Base-by-base conservation (phyloP, 2,888 invertebrate genomes). In the Megastigmus dorsalis region DNA sequence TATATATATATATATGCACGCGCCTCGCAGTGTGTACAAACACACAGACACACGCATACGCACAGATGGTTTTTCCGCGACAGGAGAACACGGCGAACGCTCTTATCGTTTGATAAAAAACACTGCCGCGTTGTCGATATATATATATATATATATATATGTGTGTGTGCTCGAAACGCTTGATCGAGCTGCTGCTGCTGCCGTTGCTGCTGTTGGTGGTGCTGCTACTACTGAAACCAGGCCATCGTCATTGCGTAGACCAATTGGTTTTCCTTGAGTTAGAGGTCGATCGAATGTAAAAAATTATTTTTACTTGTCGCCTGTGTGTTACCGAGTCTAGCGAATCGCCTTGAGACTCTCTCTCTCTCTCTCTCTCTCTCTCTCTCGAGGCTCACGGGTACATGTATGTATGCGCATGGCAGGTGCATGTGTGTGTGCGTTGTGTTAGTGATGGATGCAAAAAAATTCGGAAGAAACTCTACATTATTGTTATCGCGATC, bases 171-270 rank as follows among this genome's bases (percentile, higher is more conserved):
- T 60, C 45, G 60, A 60, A 60, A 59, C 59, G 68, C 69, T 69
- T 30, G 70, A 62, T 70, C 62, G 55, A 45, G 43, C 20, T 28
- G 38, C 13, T 15, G 30, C 52, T 18, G 4, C 55, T 26, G 50
- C 55, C 15, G 50, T 15, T 41, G 41, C 59, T 28, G 59, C 26
- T 20, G 36, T 15, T 38, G 23, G 43, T 7, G 41, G 3, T 1
- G 26, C 41, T 4, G 59, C 13, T n/a, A 0, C 62, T 26, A 43
- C 48, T 65, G 55, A 74, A 74, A 74, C 65, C 74, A 74, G 74
- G 74, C 68, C 74, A 69, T 55, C 74, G 74, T 10, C 57, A 26
- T 69, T 70, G 74, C 70, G 75, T 71, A 71, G 66, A 75, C 57
- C 43, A 63, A 48, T 45, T 23, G 57, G 28, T 52, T 75, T 71